phyloP scores from a whole-genome alignment of 2,797 vertebrate genomes.

The Neostethus bicornis region DNA sequence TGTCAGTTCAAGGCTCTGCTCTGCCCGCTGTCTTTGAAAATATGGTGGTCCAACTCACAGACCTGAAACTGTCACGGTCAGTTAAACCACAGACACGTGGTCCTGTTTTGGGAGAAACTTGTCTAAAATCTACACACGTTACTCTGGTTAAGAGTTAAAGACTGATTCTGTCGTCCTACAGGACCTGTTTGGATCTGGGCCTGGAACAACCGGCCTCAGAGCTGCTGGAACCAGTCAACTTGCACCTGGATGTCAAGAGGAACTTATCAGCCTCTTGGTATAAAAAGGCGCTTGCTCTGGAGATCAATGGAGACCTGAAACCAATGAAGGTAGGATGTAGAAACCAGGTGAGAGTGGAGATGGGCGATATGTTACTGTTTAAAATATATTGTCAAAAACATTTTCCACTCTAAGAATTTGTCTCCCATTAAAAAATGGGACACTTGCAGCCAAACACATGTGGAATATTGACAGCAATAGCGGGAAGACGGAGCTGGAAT shows the following conservation, averaged over 20 bases:
- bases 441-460: too few relatives aligned
- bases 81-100: background rate
- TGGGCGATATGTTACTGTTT: too few relatives aligned
- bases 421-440: too few relatives aligned
- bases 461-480: too few relatives aligned
- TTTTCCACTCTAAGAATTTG: too few relatives aligned
- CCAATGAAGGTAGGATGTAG: slow-evolving; percentile 87
- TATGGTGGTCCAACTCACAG: slow-evolving; percentile 87
- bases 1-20: slow-evolving; percentile 67
- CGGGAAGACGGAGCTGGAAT: too few relatives aligned
- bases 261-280: slow-evolving; percentile 93
- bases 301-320: slow-evolving; percentile 89
- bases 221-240: slow-evolving; percentile 90
- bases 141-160: background rate
- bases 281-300: slow-evolving; percentile 84
- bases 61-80: slow-evolving; percentile 92
- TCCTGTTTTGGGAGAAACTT: too few relatives aligned
- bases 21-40: slow-evolving; percentile 89
- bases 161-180: slow-evolving; percentile 27
- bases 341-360: background rate
- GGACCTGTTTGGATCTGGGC: slow-evolving; percentile 48
- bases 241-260: slow-evolving; percentile 86
- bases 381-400: background rate
- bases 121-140: background rate
- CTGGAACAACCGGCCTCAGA: slow-evolving; percentile 68